These are phyloP conservation scores for Prolemur simus DNA, from an alignment of 2,113 vertebrate species.

Conservation along the genomic window DNA sequence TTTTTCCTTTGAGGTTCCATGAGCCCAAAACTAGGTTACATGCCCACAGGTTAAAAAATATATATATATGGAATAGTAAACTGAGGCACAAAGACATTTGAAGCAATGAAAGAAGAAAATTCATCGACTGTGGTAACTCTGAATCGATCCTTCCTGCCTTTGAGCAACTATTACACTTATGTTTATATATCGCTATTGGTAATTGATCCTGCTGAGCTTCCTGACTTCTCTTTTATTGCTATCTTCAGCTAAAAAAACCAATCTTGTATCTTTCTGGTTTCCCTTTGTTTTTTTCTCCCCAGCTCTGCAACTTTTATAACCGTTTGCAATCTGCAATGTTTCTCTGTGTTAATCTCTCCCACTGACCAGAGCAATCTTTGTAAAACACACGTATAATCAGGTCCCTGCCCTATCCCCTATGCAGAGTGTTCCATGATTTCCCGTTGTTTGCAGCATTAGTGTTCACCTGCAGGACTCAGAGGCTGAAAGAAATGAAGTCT, in stretches of 20 bases:
- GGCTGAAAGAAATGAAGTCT: background rate
- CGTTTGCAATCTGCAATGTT: background rate
- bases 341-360: background rate
- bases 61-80: background rate
- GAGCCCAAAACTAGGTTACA: background rate
- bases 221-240: background rate
- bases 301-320: background rate
- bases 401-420: background rate
- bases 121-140: background rate
- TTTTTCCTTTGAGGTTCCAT: background rate
- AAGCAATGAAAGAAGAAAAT: background rate
- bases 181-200: background rate
- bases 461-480: background rate
- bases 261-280: background rate
- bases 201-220: background rate
- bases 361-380: background rate
- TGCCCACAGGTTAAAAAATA: background rate
- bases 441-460: background rate
- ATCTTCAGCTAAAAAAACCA: slow-evolving; percentile 45
- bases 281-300: background rate
- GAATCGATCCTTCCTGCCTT: background rate
- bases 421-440: background rate
- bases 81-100: background rate
- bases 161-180: background rate
- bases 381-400: background rate